These are phyloP conservation scores for Xiphophorus hellerii DNA, from an alignment of 2,113 vertebrate genomes.

Conservation along the genomic window DNA sequence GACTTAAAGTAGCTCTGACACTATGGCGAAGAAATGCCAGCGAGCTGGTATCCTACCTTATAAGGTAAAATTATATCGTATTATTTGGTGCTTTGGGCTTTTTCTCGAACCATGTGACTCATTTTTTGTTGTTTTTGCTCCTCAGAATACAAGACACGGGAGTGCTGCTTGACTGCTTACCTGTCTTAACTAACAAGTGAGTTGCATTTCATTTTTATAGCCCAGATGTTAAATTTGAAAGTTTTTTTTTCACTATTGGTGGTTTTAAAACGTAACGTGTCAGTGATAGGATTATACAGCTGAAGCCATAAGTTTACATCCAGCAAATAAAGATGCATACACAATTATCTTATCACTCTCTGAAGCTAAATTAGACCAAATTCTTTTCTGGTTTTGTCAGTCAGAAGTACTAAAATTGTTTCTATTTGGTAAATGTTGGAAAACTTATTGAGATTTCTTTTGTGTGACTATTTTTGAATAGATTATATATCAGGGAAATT, in stretches of 20 bases:
- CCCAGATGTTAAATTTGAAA: background rate
- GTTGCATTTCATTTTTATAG: slow-evolving; percentile 13
- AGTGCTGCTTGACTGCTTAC: slow-evolving; percentile 94
- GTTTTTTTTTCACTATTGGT: background rate
- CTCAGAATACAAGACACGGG: slow-evolving; percentile 93
- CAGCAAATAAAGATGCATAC: too few relatives aligned
- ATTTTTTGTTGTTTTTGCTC: slow-evolving; percentile 20
- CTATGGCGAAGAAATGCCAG: slow-evolving; percentile 94
- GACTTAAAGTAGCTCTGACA: slow-evolving; percentile 95
- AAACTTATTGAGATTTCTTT: too few relatives aligned
- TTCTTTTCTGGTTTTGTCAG: too few relatives aligned
- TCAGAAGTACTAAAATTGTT: too few relatives aligned
- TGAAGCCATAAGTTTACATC: too few relatives aligned
- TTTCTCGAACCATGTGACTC: background rate
- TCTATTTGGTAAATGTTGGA: too few relatives aligned
- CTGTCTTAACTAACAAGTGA: slow-evolving; percentile 95
- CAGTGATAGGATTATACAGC: too few relatives aligned
- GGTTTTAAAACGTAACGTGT: background rate
- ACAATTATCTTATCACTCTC: too few relatives aligned
- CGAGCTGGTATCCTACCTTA: slow-evolving; percentile 94
- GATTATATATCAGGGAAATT: too few relatives aligned
- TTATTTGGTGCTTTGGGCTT: background rate
- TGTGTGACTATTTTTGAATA: too few relatives aligned
- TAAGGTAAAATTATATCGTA: slow-evolving; percentile 82
- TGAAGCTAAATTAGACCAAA: too few relatives aligned